Evolutionary conservation across 2,797 vertebrate genomes (phyloP).

Genomic region (Botia almorhae): DNA sequence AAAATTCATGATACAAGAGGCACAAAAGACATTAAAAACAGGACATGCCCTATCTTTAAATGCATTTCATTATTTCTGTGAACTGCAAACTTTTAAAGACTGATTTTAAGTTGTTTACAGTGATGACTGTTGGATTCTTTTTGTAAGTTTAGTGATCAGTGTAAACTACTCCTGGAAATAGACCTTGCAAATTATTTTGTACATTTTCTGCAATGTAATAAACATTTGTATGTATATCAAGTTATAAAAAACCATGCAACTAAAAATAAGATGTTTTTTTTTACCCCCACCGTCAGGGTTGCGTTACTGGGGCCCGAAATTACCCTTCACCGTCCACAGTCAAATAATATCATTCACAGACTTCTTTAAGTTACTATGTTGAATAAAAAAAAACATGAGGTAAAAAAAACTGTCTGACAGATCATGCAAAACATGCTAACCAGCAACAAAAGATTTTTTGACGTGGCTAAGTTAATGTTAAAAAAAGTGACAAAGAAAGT

Average conservation of each 20-base stretch:
- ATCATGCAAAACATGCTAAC: constrained; percentile 95
- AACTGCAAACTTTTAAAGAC: constrained; percentile 72
- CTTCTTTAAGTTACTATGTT: constrained; percentile 81
- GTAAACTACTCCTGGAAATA: constrained; percentile 63
- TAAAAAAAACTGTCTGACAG: constrained; percentile 92
- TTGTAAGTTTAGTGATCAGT: constrained; percentile 79
- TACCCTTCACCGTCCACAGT: constrained; percentile 73
- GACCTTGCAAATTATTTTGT: constrained; percentile 85
- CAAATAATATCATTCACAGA: constrained; percentile 85
- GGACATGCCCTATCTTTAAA: constrained; percentile 64
- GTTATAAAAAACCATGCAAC: constrained; percentile 87
- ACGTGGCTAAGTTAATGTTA: constrained; percentile 77
- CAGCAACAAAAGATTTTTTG: constrained; percentile 73
- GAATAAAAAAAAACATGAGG: constrained; percentile 91
- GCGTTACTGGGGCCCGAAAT: constrained; percentile 70
- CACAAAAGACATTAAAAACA: constrained; percentile 68
- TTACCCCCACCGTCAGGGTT: constrained; percentile 70
- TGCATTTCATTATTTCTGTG: constrained; percentile 35
- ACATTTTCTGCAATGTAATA: constrained; percentile 84
- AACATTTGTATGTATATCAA: constrained; percentile 82
- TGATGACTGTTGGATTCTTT: constrained; percentile 31
- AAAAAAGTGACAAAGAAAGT: constrained; percentile 81
- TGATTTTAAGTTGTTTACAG: constrained; percentile 62
- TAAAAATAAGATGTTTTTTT: constrained; percentile 86
- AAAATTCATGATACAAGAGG: constrained; percentile 66